Evolutionary conservation across 2,113 vertebrate species (phyloP).

Genomic region (Arizona elegans): DNA sequence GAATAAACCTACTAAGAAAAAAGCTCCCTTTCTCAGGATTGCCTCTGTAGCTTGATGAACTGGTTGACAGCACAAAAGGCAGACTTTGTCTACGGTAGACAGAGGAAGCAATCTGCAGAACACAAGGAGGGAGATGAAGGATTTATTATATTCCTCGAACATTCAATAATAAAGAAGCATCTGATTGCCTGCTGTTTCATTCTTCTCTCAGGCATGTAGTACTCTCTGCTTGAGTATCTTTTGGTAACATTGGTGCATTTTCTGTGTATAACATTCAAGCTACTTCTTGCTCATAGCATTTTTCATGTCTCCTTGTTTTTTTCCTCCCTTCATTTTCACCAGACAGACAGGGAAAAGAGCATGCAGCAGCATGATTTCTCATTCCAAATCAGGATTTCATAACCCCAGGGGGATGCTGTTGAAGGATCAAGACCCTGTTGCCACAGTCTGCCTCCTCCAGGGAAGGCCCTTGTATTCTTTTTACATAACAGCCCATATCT

Average conservation of each 20-base stretch:
- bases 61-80: conserved; percentile 21
- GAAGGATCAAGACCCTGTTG: too few relatives aligned
- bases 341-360: background rate
- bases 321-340: background rate
- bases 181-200: background rate
- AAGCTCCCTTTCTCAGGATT: background rate
- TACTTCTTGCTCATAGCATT: background rate
- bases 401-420: background rate
- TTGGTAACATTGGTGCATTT: background rate
- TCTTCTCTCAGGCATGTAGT: background rate
- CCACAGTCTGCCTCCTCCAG: background rate
- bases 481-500: background rate
- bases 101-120: conserved; percentile 8
- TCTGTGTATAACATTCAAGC: background rate
- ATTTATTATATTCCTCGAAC: conserved; percentile 26
- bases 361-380: background rate
- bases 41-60: background rate
- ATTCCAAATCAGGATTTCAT: background rate
- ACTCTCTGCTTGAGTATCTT: background rate
- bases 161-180: background rate
- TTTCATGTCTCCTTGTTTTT: background rate
- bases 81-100: conserved; percentile 7
- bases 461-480: background rate
- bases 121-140: background rate
- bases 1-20: background rate